Percentiles rank a stretch among this genome's conserved stretches.
Conservation (phyloP, 1,140 invertebrate species). For the Nylanderia fulva region DNA sequence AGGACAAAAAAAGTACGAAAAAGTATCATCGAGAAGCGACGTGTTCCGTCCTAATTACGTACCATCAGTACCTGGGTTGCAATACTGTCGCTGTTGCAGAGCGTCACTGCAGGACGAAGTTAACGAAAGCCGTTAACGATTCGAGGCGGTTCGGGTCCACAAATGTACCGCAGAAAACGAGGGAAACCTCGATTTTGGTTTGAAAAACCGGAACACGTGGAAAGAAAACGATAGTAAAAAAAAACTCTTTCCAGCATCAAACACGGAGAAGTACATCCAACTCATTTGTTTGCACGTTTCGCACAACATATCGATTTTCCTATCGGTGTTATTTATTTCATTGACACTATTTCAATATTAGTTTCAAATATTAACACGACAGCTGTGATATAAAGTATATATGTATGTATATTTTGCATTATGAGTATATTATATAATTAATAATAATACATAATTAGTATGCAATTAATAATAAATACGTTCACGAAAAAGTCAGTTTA, state of each 20-base stretch:
- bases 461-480: too few species aligned
- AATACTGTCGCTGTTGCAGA: constrained; percentile 27
- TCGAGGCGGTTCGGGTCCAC: constrained; percentile 7
- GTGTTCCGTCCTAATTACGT: constrained; percentile 61
- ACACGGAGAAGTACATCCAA: neutral
- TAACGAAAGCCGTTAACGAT: constrained; percentile 49
- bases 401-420: neutral
- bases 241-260: neutral
- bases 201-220: neutral
- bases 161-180: constrained; percentile 1
- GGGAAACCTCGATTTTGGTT: constrained; percentile 17
- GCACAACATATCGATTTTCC: neutral
- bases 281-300: neutral
- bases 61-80: constrained; percentile 19
- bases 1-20: constrained; percentile 33
- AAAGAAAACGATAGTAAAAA: neutral
- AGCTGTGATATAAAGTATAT: neutral
- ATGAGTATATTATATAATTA: neutral
- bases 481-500: neutral
- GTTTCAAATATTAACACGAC: neutral
- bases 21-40: constrained; percentile 32
- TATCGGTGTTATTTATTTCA: neutral
- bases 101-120: constrained; percentile 21
- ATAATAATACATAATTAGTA: too few species aligned
- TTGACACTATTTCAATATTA: neutral